These are phyloP conservation scores for Chrysaora quinquecirrha DNA, from an alignment of 30 jellyfish, hydroid and myxozoan species.

Conservation along the genomic window DNA sequence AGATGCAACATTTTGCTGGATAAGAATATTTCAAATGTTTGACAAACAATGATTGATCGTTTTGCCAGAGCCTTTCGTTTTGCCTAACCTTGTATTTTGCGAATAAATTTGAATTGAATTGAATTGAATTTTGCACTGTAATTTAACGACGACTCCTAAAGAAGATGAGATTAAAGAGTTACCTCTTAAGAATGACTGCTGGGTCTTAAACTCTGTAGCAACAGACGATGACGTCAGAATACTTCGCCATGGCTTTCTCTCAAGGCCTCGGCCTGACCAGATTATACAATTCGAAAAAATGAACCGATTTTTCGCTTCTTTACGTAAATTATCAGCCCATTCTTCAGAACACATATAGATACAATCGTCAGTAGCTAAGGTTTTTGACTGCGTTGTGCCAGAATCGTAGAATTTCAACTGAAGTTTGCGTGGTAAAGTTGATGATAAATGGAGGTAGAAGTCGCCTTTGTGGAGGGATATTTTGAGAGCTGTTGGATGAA, in stretches of 20 bases:
- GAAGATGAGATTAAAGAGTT: no score
- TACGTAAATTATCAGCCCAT: conserved; percentile 85
- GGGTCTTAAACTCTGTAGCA: conserved; percentile 2
- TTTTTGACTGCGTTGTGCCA: conserved; percentile 61
- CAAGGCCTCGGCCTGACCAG: conserved; percentile 61
- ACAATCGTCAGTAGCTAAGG: conserved; percentile 73
- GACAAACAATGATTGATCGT: no score
- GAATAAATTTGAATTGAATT: no score
- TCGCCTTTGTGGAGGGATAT: conserved; percentile 86
- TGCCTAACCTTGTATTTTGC: no score
- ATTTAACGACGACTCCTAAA: no score
- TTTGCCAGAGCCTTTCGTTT: no score
- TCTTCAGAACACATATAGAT: conserved; percentile 84
- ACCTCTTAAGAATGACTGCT: conserved; percentile 49
- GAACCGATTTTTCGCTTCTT: conserved; percentile 71
- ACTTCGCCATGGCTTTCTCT: conserved; percentile 74
- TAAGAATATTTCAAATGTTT: no score
- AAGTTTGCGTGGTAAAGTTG: conserved; percentile 77
- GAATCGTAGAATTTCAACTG: conserved; percentile 73
- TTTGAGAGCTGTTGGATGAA: conserved; percentile 77
- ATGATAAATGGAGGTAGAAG: conserved; percentile 73
- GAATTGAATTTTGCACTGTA: no score
- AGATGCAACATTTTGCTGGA: no score
- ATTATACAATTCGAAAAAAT: conserved; percentile 77
- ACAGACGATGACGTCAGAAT: conserved; percentile 6